Base-by-base conservation (phyloP, 2,888 invertebrate genomes). In the Chrysolina americana region DNA sequence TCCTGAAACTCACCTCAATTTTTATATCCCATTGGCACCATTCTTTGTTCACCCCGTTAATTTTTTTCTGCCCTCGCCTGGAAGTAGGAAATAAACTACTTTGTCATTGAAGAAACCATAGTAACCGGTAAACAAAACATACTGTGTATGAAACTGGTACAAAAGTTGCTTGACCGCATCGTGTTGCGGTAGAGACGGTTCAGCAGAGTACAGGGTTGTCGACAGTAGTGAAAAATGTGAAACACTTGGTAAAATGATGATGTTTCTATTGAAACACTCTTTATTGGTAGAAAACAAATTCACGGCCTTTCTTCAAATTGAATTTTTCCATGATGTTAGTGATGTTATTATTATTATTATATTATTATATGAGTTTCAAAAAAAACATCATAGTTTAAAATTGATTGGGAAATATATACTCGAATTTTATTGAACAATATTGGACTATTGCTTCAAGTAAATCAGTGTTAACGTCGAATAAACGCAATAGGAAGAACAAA, bases 121-220 rank as follows among this genome's bases (percentile, higher is more conserved):
- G 83, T 64, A 80, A 84, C 83, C 17, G 69, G 80, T 83, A 83
- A 83, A 83, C 83, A 84, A 82, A 80, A 84, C 78, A 78, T 66
- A 65, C 70, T 66, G 71, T 75, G 69, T 69, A 70, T 62, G n/a
- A 75, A 79, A 80, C 72, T 71, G 70, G 78, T 77, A 76, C 77
- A 78, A 81, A 81, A 82, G 81, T 80, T 78, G 69, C 75, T 78
- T 81, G 81, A 82, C 82, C 81, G 81, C 79, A 77, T 63, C 63
- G 28, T 53, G 48, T 66, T 71, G 76, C 59, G 71, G 74, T 69
- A 23, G 36, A 62, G 68, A 69, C 28, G 10, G 50, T 50, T 41
- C 48, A 72, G 65, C 64, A 9, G 41, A 48, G 15, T 48, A 47
- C 75, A 47, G 5, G 13, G 71, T 71, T 75, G 75, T 47, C 75